These are phyloP conservation scores for Mythimna ferrago DNA, from an alignment of 2,888 invertebrate species.

Conservation along the genomic window DNA sequence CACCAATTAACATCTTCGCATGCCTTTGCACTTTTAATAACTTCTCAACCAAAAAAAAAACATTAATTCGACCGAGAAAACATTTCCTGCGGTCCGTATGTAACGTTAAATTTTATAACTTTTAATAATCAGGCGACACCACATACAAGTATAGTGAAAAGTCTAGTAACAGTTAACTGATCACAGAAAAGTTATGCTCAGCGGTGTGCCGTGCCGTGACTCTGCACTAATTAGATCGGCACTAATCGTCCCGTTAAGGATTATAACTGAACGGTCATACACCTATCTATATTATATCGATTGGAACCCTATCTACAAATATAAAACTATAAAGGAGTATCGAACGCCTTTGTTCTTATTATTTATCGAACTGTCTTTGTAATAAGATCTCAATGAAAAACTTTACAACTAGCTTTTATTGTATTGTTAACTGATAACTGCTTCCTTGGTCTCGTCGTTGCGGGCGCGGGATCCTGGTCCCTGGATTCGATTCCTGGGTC, in stretches of 20 bases:
- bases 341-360: too few species aligned
- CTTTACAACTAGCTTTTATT: too few species aligned
- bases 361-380: too few species aligned
- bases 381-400: too few species aligned
- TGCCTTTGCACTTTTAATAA: not conserved
- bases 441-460: too few species aligned
- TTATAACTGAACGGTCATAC: constrained; percentile 7
- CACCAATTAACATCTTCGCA: too few species aligned
- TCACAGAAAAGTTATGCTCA: constrained; percentile 29
- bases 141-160: constrained; percentile 16
- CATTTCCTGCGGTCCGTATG: not conserved
- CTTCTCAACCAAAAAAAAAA: not conserved
- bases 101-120: constrained; percentile 11
- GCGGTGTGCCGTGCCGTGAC: constrained; percentile 29
- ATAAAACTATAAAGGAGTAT: too few species aligned
- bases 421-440: too few species aligned
- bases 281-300: not conserved
- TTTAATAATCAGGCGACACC: not conserved
- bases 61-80: not conserved
- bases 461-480: too few species aligned
- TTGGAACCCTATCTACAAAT: not conserved
- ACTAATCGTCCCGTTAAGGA: constrained; percentile 38
- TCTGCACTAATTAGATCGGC: constrained; percentile 36
- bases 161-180: constrained; percentile 32
- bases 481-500: too few species aligned